Base-by-base conservation (phyloP, 2,113 vertebrate genomes). In the Microcebus murinus region DNA sequence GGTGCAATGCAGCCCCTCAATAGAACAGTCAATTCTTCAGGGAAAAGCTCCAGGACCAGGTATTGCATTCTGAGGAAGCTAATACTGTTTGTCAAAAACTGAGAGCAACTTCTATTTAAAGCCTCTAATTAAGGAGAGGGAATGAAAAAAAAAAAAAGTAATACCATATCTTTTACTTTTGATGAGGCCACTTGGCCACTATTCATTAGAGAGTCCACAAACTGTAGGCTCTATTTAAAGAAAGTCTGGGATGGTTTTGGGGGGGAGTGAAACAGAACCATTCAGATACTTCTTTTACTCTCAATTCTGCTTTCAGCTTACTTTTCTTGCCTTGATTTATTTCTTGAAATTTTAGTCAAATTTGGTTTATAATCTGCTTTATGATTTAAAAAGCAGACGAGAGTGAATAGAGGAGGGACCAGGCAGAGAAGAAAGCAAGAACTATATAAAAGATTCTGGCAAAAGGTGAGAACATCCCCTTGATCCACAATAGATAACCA, bases 41-140 rank as follows among this genome's bases (percentile, higher is more conserved):
- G 59, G 90, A 81, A 67, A 59, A 59, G 13, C 20, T 71, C 29
- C 34, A 31, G 21, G 57, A 77, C 63, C 88, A 70, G 45, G 29
- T 77, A 45, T 90, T 59, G 92, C 74, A 83, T 74, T 89, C 36
- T 61, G 70, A 80, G 29, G 85, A 95, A 73, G 68, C 55, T 89
- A 77, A 95, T 73, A 70, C 34, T 95, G 79, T 93, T 87, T 89
- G 95, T 97, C 96, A 96, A 92, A 89, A 87, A 89, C 80, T 48
- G n/a, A 45, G 68, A 74, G 79, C 65, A 76, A 52, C 87, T 86
- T 87, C 25, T 34, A 34, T 91, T 81, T 52, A n/a, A 94, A 92
- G 57, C 23, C 65, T 34, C 57, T 95, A 96, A 97, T 96, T 95
- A 95, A 95, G 70, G 34, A 92, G 80, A 34, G 2, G 36, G 74